phyloP scores from a whole-genome alignment of 2,113 vertebrate species.

The Rhagologus leucostigma region DNA sequence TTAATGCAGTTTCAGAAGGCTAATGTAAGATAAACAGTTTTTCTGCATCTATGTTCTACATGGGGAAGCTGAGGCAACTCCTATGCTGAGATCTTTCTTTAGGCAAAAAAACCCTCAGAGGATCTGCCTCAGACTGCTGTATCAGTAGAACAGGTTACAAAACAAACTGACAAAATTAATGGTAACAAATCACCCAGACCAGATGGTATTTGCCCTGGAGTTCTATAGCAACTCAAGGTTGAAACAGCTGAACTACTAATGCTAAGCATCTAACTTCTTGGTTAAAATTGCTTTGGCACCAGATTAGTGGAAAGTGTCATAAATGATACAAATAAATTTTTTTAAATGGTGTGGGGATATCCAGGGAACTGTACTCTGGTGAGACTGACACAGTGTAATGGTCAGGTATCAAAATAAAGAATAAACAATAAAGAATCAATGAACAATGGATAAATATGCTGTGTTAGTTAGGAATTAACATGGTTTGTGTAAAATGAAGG shows the following conservation, averaged over 20 bases:
- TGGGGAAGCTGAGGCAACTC: rapidly evolving
- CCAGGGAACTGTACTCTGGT: neutral
- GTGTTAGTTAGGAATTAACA: neutral
- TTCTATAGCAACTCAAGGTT: neutral
- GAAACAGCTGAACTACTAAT: neutral
- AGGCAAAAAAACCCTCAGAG: neutral
- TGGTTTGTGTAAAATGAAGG: neutral
- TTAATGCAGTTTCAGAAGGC: neutral
- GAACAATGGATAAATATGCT: neutral
- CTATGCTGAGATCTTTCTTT: neutral
- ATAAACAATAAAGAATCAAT: neutral
- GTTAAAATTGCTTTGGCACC: neutral
- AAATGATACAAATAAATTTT: neutral
- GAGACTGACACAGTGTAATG: neutral
- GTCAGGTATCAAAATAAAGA: neutral
- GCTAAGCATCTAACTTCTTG: neutral
- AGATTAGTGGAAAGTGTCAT: neutral
- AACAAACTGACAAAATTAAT: neutral
- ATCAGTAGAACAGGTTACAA: neutral
- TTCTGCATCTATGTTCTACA: neutral
- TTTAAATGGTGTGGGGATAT: neutral
- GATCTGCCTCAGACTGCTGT: neutral
- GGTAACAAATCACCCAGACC: neutral
- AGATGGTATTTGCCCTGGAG: neutral
- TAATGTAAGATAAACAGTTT: neutral